Conservation (phyloP, 1,140 invertebrate species). For the Streblospio benedicti region DNA sequence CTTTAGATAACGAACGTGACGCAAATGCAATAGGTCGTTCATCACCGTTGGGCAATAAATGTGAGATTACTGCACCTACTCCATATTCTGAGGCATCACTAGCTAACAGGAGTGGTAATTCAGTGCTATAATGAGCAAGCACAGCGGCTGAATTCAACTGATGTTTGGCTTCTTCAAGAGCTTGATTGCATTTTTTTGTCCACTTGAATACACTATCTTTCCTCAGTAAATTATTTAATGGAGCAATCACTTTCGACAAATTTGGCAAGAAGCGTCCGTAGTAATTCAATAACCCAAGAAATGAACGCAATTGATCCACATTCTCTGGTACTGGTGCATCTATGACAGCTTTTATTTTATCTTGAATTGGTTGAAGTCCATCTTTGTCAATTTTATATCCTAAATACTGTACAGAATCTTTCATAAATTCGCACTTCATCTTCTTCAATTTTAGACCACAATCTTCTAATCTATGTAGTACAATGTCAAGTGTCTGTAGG, state of each 20-base stretch:
- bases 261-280: not conserved
- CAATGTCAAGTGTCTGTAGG: constrained; percentile 4
- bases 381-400: not conserved
- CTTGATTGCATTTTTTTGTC: not conserved
- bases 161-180: constrained; percentile 2
- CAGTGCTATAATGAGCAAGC: constrained; percentile 40
- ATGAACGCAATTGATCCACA: not conserved
- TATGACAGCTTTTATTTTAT: constrained; percentile 1
- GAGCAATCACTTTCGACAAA: not conserved
- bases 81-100: constrained; percentile 48
- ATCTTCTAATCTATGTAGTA: constrained; percentile 1
- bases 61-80: constrained; percentile 47
- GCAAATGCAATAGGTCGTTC: constrained; percentile 46
- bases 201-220: not conserved
- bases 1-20: constrained; percentile 39
- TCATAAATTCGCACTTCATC: constrained; percentile 1
- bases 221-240: constrained; percentile 1
- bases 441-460: constrained; percentile 10
- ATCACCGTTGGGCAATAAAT: constrained; percentile 42
- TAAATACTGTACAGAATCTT: not conserved
- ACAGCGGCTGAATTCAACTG: constrained; percentile 11
- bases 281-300: constrained; percentile 7
- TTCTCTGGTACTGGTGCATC: constrained; percentile 1
- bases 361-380: not conserved
- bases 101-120: constrained; percentile 43